A percentile compares a stretch with the other conserved stretches of the same genome.
These are phyloP conservation scores for Lethrus apterus DNA, from an alignment of 1,140 invertebrate species.

Conservation along the genomic window DNA sequence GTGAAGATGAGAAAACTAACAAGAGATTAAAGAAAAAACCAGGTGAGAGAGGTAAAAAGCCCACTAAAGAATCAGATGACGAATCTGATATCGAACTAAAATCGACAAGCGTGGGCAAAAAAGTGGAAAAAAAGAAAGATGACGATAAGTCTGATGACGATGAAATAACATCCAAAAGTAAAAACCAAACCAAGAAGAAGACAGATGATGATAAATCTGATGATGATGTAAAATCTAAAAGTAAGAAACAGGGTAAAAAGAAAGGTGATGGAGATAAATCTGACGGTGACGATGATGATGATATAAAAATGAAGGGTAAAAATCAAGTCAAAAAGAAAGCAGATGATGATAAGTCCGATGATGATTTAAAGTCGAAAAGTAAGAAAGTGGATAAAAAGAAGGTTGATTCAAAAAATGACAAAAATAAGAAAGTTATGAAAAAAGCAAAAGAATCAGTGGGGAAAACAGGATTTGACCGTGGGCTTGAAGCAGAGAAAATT, in stretches of 20 bases:
- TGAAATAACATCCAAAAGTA: conserved; percentile 2
- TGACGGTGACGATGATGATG: not conserved
- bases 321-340: not conserved
- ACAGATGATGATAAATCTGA: not conserved
- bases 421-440: conserved; percentile 23
- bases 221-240: too few species aligned
- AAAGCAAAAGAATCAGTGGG: conserved; percentile 43
- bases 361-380: conserved; percentile 16
- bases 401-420: conserved; percentile 25
- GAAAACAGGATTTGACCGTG: conserved; percentile 78
- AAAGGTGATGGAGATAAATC: conserved; percentile 2
- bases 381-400: conserved; percentile 23
- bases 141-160: conserved; percentile 10
- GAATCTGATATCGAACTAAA: too few species aligned
- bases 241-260: conserved; percentile 1
- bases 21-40: not conserved
- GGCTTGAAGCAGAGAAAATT: conserved; percentile 86
- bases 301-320: conserved; percentile 1
- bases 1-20: not conserved
- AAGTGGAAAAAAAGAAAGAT: not conserved
- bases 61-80: too few species aligned
- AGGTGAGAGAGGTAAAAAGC: too few species aligned
- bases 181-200: conserved; percentile 9
- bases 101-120: too few species aligned
- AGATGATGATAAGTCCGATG: conserved; percentile 14